These are phyloP conservation scores for Australoheros scitulus DNA, from an alignment of 2,113 vertebrate species.

Conservation along the genomic window DNA sequence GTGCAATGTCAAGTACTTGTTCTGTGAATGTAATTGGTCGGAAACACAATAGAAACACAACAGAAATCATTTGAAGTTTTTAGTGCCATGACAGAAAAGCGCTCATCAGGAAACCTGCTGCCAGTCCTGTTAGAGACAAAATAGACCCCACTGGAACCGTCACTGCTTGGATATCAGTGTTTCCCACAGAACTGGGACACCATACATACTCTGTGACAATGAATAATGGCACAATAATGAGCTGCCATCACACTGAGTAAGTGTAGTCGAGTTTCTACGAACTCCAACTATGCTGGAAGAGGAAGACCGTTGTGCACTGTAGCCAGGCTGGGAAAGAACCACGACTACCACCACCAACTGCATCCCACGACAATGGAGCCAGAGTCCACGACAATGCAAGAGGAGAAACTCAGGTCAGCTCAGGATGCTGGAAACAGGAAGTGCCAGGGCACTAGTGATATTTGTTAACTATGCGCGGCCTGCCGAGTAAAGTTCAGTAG, in stretches of 20 bases:
- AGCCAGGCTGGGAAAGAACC: background rate
- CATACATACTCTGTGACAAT: background rate
- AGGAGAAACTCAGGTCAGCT: no score
- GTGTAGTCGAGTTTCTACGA: no score
- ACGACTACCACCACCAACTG: background rate
- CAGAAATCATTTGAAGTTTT: background rate
- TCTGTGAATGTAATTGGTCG: no score
- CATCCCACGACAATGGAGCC: background rate
- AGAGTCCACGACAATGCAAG: no score
- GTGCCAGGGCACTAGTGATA: background rate
- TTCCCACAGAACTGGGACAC: background rate
- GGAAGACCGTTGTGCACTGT: background rate
- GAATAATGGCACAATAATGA: background rate
- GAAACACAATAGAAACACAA: background rate
- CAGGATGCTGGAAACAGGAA: background rate
- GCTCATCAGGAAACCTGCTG: background rate
- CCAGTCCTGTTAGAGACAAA: background rate
- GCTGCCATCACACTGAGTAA: background rate
- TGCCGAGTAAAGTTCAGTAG: no score
- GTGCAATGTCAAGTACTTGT: background rate
- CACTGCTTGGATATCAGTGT: background rate
- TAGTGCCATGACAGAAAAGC: background rate
- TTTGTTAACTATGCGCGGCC: background rate
- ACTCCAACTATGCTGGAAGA: background rate
- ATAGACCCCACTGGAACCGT: background rate